These are phyloP conservation scores for Netelia virgata DNA, from an alignment of 2,888 invertebrate species.

Conservation along the genomic window DNA sequence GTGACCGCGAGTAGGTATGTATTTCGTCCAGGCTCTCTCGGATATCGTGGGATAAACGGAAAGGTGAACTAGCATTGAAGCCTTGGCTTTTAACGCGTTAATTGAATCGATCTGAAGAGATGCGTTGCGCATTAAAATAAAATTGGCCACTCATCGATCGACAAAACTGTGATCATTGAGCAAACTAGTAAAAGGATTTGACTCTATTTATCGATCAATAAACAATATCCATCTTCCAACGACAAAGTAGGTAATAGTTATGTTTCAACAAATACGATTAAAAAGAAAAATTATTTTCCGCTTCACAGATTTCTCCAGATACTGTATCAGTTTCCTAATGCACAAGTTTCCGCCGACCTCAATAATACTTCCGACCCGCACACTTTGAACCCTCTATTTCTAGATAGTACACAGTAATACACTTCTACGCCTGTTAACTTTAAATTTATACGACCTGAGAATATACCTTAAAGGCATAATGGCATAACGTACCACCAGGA, in stretches of 20 bases:
- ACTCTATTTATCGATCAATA: too few species aligned
- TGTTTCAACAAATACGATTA: neutral
- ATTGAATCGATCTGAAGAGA: too few species aligned
- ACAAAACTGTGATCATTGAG: too few species aligned
- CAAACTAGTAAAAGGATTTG: too few species aligned
- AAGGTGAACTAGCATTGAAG: too few species aligned
- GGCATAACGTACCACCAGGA: conserved; percentile 34
- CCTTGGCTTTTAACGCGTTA: too few species aligned
- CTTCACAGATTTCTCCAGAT: neutral
- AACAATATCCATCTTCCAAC: neutral
- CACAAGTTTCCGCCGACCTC: conserved; percentile 7
- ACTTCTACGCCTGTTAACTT: conserved; percentile 50
- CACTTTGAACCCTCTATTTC: neutral
- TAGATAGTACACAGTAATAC: conserved; percentile 23
- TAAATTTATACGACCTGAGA: conserved; percentile 56
- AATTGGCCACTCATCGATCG: too few species aligned
- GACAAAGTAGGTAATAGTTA: neutral
- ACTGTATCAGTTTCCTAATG: neutral
- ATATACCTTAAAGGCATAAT: conserved; percentile 46
- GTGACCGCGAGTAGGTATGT: too few species aligned
- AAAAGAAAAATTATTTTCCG: neutral
- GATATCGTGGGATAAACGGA: too few species aligned
- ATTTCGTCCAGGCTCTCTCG: too few species aligned
- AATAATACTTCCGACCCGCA: conserved; percentile 30
- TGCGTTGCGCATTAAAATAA: too few species aligned